Conservation (phyloP, 2,113 vertebrate genomes). For the Sebastes fasciatus region DNA sequence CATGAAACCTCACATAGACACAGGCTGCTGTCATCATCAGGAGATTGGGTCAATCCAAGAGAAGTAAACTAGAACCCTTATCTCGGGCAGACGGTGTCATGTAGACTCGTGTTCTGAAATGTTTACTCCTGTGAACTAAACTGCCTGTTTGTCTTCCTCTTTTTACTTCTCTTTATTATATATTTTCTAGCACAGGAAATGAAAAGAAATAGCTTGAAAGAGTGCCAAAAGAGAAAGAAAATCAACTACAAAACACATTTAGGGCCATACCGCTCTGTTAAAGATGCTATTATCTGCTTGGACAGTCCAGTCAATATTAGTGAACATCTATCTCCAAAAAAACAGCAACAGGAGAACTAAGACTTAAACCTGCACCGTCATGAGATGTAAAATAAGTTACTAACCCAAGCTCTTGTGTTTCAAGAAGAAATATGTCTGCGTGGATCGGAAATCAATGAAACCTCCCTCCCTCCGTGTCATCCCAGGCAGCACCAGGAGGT, state of each 20-base stretch:
- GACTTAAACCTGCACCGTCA: slow-evolving; percentile 37
- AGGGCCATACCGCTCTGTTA: slow-evolving; percentile 12
- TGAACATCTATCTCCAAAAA: slow-evolving; percentile 43
- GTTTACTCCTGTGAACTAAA: neutral
- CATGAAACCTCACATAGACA: neutral
- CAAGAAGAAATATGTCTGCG: slow-evolving; percentile 40
- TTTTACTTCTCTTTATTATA: neutral
- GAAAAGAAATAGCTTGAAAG: slow-evolving; percentile 13
- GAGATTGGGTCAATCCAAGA: slow-evolving; percentile 18
- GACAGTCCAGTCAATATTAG: slow-evolving; percentile 50
- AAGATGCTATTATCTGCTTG: slow-evolving; percentile 55
- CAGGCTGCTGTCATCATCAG: slow-evolving; percentile 24
- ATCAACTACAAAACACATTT: slow-evolving; percentile 30
- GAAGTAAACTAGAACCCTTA: slow-evolving; percentile 19
- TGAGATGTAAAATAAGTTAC: slow-evolving; percentile 40
- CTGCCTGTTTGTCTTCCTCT: neutral
- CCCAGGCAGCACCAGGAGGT: neutral
- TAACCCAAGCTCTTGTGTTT: slow-evolving; percentile 21
- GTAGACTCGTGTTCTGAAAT: slow-evolving; percentile 1
- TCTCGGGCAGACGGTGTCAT: slow-evolving; percentile 7
- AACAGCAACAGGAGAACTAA: slow-evolving; percentile 20
- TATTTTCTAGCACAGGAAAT: slow-evolving; percentile 26
- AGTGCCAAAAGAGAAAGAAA: slow-evolving; percentile 7
- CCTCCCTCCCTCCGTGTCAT: slow-evolving; percentile 21
- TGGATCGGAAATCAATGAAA: slow-evolving; percentile 53